A percentile compares a stretch with the other conserved stretches of the same genome.
Conservation (phyloP, 2,797 vertebrate species). For the Potorous gilbertii region DNA sequence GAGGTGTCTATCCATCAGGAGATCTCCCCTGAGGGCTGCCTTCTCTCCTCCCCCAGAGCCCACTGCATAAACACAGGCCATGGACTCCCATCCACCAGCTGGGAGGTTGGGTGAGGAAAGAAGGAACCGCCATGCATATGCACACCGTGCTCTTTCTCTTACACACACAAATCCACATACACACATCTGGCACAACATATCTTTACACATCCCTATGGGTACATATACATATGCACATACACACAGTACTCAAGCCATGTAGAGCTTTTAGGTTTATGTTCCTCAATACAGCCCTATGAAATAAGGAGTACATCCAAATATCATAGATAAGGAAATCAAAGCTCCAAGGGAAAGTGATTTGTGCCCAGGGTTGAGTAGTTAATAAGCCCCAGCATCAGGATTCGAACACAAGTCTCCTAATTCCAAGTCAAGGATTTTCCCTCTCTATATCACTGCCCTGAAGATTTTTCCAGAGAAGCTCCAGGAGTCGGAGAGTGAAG, state of each 20-base stretch:
- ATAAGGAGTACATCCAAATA: not conserved
- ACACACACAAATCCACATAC: not conserved
- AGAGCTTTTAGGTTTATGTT: not conserved
- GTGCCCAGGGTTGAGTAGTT: not conserved
- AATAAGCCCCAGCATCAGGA: not conserved
- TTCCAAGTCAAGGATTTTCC: not conserved
- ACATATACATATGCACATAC: not conserved
- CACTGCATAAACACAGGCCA: not conserved
- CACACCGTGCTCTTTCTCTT: not conserved
- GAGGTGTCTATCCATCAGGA: constrained; percentile 7
- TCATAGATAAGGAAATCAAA: not conserved
- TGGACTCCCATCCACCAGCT: not conserved
- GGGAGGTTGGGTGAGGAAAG: not conserved
- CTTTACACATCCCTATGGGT: too few relatives aligned
- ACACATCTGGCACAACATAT: not conserved
- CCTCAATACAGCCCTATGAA: not conserved
- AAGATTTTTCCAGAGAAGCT: not conserved
- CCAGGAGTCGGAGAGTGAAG: not conserved
- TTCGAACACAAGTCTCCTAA: not conserved
- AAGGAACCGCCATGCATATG: not conserved
- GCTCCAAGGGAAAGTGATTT: not conserved
- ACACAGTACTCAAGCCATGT: not conserved
- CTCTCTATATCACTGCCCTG: not conserved
- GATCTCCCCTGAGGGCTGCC: not conserved
- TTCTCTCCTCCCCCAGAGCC: not conserved